These are phyloP conservation scores for Drosophila albomicans DNA, from an alignment of 1,140 invertebrate species.

Conservation along the genomic window DNA sequence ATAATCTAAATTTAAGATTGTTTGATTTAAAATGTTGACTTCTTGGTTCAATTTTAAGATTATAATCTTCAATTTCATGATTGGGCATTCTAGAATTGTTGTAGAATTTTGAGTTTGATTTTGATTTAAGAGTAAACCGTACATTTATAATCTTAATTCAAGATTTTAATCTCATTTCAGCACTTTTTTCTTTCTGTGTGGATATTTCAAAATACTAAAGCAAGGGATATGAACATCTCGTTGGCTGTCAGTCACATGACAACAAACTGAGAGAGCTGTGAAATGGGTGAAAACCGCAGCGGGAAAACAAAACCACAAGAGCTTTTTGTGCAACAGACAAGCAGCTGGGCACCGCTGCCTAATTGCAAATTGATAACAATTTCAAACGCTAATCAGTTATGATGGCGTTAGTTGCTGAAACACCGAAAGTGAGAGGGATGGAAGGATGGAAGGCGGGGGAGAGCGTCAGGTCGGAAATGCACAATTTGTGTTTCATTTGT, in stretches of 20 bases:
- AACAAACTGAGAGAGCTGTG: not conserved
- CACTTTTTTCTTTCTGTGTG: no score
- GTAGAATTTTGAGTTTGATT: no score
- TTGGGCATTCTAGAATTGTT: no score
- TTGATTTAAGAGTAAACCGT: no score
- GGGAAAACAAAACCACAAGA: constrained; percentile 58
- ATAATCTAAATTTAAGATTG: no score
- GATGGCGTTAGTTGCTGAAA: constrained; percentile 11
- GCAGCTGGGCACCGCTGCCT: constrained; percentile 30
- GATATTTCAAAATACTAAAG: not conserved
- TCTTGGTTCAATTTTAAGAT: no score
- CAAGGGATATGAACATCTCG: not conserved
- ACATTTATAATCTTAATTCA: no score
- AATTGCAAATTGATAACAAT: constrained; percentile 81
- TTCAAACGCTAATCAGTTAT: constrained; percentile 75
- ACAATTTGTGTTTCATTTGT: constrained; percentile 70
- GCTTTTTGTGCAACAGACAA: constrained; percentile 56
- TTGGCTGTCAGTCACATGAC: not conserved
- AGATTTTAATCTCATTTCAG: no score
- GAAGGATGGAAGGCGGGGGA: not conserved
- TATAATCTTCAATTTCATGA: no score
- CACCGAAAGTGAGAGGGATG: not conserved
- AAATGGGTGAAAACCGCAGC: constrained; percentile 48
- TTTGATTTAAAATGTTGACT: no score
- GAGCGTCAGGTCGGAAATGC: constrained; percentile 52